Evolutionary conservation across 1,140 invertebrate genomes (phyloP).

Genomic region (Macrobrachium nipponense): DNA sequence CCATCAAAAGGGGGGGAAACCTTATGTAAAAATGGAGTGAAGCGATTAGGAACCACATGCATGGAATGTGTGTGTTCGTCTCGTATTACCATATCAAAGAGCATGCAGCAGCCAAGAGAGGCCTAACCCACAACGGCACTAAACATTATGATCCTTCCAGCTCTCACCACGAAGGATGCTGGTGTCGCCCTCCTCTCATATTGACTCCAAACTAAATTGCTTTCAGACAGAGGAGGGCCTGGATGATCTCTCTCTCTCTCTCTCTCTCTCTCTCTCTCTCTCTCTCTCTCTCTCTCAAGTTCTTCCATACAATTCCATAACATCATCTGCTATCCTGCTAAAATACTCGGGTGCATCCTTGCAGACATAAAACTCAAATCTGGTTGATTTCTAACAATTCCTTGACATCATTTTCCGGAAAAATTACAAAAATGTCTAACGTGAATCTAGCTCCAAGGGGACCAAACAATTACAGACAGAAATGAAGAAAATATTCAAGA

Average conservation of each 20-base stretch:
- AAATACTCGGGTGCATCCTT: too few relatives aligned
- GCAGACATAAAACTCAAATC: too few relatives aligned
- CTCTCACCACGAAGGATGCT: not conserved
- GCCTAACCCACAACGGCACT: slow-evolving; percentile 4
- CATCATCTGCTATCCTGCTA: not conserved
- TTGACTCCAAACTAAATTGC: slow-evolving; percentile 57
- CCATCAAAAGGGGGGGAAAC: slow-evolving; percentile 48
- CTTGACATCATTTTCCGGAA: too few relatives aligned
- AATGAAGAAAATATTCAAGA: too few relatives aligned
- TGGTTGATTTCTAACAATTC: too few relatives aligned
- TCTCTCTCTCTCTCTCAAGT: not conserved
- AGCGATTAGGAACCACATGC: slow-evolving; percentile 56
- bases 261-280: slow-evolving; percentile 16
- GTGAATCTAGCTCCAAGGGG: too few relatives aligned
- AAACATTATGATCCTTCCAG: slow-evolving; percentile 26
- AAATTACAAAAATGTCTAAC: too few relatives aligned
- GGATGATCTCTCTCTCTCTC: slow-evolving; percentile 7
- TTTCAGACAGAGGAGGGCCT: slow-evolving; percentile 48
- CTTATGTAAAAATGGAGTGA: slow-evolving; percentile 60
- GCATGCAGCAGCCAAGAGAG: slow-evolving; percentile 19
- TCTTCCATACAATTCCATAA: not conserved
- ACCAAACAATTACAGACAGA: too few relatives aligned
- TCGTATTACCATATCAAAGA: slow-evolving; percentile 57
- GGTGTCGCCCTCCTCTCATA: slow-evolving; percentile 19
- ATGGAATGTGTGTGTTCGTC: slow-evolving; percentile 56